Conservation (phyloP, 2,888 invertebrate species). For the Aphelenchoides bicaudatus region DNA sequence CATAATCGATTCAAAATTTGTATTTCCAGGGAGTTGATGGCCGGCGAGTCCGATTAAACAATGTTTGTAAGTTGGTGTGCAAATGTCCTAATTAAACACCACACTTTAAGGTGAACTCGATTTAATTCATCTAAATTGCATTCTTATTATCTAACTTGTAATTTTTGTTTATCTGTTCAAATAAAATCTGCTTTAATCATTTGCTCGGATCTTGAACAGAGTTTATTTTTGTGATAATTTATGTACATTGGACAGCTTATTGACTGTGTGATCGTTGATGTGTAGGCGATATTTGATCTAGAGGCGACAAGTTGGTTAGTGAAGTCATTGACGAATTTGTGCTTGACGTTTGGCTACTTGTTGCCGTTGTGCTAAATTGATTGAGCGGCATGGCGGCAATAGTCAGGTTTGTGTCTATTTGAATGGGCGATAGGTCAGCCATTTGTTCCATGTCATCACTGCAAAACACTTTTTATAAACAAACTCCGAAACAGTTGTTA, state of each 20-base stretch:
- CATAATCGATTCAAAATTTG: constrained; percentile 26
- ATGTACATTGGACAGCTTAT: neutral
- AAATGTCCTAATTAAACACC: neutral
- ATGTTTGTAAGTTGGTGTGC: neutral
- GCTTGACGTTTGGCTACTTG: neutral
- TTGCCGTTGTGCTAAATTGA: neutral
- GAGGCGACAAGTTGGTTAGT: neutral
- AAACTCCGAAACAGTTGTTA: too few species aligned
- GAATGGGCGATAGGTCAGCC: constrained; percentile 10
- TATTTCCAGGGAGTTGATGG: constrained; percentile 60
- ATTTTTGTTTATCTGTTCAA: neutral
- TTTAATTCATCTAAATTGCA: too few species aligned
- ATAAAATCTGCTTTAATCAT: constrained; percentile 3
- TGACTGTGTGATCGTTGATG: neutral
- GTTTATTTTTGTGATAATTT: neutral
- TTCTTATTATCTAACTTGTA: neutral
- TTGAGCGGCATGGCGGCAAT: constrained; percentile 5
- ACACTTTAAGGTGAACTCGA: neutral
- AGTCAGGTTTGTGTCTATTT: neutral
- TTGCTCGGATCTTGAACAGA: neutral
- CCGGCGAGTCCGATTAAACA: constrained; percentile 46
- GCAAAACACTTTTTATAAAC: too few species aligned
- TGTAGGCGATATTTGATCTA: neutral
- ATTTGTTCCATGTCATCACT: constrained; percentile 36
- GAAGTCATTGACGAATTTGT: too few species aligned